These are phyloP conservation scores for Dynastes maya DNA, from an alignment of 2,888 invertebrate species.

Conservation along the genomic window DNA sequence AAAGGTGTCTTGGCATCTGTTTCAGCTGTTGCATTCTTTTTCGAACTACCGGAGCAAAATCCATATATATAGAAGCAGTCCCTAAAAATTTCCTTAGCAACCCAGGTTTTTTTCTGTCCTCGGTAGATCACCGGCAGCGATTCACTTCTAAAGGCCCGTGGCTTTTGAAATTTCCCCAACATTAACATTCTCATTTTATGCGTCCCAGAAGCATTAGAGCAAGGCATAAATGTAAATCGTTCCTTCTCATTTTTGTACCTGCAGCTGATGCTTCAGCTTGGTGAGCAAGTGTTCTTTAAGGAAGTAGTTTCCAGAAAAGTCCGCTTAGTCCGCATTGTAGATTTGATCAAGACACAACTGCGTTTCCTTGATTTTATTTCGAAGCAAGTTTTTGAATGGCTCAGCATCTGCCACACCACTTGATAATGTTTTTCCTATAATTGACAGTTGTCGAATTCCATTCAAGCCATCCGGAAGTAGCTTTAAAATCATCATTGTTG, in stretches of 20 bases:
- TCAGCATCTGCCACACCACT: slow-evolving; percentile 48
- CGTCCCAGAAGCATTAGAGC: too few relatives aligned
- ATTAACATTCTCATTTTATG: too few relatives aligned
- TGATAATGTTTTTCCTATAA: slow-evolving; percentile 13
- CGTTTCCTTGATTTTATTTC: slow-evolving; percentile 36
- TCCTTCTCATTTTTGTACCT: slow-evolving; percentile 54
- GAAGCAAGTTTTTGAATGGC: background rate
- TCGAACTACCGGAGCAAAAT: too few relatives aligned
- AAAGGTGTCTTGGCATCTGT: slow-evolving; percentile 13
- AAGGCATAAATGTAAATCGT: slow-evolving; percentile 58
- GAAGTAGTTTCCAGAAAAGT: slow-evolving; percentile 56
- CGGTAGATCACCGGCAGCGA: too few relatives aligned
- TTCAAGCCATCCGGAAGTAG: too few relatives aligned
- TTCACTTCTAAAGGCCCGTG: too few relatives aligned
- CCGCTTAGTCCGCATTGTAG: slow-evolving; percentile 49
- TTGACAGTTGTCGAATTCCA: background rate
- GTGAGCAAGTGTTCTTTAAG: slow-evolving; percentile 19
- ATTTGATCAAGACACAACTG: slow-evolving; percentile 51
- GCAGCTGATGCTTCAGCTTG: slow-evolving; percentile 54
- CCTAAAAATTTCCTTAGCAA: too few relatives aligned
- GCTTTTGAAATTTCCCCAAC: too few relatives aligned
- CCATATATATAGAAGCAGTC: too few relatives aligned
- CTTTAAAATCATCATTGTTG: too few relatives aligned
- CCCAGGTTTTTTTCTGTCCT: too few relatives aligned
- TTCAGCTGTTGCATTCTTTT: too few relatives aligned